A percentile compares a stretch with the other conserved stretches of the same genome.
phyloP scores from a whole-genome alignment of 2,113 vertebrate genomes.

The Podiceps cristatus region DNA sequence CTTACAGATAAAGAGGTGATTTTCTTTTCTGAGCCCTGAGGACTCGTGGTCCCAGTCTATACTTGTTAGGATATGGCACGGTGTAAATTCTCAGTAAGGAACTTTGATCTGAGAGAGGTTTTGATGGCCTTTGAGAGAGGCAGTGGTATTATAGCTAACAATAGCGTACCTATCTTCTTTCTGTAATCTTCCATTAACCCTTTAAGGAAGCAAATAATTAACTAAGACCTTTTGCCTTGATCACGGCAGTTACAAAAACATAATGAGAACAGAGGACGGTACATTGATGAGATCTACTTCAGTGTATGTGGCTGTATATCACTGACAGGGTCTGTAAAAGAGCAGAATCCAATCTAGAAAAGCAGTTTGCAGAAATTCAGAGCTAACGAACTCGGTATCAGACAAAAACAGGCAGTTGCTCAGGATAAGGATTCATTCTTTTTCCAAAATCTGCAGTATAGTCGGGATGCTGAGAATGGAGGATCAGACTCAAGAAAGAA shows the following conservation, averaged over 20 bases:
- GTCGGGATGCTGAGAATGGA: neutral
- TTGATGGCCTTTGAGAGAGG: neutral
- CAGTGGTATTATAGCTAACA: neutral
- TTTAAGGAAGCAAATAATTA: constrained; percentile 31
- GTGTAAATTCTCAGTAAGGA: neutral
- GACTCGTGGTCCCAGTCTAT: neutral
- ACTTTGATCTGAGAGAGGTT: constrained; percentile 16
- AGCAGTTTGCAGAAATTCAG: neutral
- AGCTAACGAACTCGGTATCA: neutral
- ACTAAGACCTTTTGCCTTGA: neutral
- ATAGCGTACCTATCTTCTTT: neutral
- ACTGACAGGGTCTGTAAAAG: neutral
- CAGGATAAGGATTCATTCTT: neutral
- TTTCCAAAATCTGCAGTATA: neutral
- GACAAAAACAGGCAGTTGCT: neutral
- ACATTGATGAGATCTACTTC: neutral
- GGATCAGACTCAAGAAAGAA: neutral
- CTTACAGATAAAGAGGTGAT: neutral
- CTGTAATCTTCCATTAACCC: neutral
- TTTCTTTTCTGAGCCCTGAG: neutral
- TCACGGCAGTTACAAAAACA: neutral
- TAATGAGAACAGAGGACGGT: neutral
- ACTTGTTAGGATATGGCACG: neutral
- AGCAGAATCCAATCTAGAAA: neutral
- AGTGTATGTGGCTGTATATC: neutral